These are phyloP conservation scores for Chirona hameri DNA, from an alignment of 2,888 invertebrate species.

Conservation along the genomic window DNA sequence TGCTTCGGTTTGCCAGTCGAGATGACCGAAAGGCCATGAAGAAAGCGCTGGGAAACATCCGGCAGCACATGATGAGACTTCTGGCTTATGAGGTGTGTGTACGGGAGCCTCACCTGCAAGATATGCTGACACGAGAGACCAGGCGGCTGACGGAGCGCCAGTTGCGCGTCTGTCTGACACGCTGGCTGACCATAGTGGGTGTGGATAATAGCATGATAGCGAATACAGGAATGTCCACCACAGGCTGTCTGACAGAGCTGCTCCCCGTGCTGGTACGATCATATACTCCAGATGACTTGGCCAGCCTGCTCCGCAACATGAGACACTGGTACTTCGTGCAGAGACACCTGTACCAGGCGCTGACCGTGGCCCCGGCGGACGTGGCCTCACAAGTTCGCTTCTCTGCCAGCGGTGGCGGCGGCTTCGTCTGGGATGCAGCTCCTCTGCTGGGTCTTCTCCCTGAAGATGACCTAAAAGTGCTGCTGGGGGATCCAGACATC, in stretches of 20 bases:
- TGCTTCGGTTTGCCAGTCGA: background rate
- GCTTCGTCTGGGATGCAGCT: too few relatives aligned
- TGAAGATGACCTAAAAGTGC: too few relatives aligned
- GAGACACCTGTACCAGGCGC: background rate
- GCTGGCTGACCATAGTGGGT: background rate
- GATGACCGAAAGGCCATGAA: background rate
- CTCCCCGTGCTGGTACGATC: background rate
- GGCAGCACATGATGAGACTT: background rate
- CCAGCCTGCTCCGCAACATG: background rate
- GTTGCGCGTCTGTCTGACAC: background rate
- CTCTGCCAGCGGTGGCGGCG: too few relatives aligned
- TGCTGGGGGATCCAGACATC: too few relatives aligned
- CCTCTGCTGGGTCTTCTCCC: too few relatives aligned
- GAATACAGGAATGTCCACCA: background rate
- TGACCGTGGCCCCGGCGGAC: slow-evolving; percentile 27
- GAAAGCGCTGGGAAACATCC: background rate
- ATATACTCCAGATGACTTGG: background rate
- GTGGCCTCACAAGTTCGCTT: too few relatives aligned
- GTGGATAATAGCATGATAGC: background rate
- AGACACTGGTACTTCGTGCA: background rate
- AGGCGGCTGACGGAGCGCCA: background rate
- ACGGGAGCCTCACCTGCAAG: background rate
- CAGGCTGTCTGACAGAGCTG: background rate
- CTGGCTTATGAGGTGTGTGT: background rate
- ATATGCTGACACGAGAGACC: background rate